Conservation (phyloP, 2,888 invertebrate genomes). For the Plagodis dolabraria region DNA sequence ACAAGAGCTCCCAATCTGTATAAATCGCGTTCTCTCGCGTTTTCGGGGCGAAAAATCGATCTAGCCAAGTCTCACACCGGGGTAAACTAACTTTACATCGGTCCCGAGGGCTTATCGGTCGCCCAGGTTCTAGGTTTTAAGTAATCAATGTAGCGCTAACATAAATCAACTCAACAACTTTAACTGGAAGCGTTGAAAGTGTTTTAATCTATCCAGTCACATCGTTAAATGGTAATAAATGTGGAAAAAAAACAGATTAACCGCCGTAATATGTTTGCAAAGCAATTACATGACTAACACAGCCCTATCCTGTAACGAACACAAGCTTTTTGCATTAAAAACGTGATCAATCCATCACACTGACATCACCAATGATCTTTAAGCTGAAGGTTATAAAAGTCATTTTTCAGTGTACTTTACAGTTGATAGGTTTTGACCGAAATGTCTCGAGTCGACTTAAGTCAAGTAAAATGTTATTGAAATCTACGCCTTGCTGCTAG, state of each 20-base stretch:
- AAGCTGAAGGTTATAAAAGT: conserved; percentile 6
- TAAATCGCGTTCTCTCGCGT: too few species aligned
- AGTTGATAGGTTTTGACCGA: conserved; percentile 9
- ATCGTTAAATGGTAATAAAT: conserved; percentile 44
- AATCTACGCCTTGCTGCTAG: conserved; percentile 30
- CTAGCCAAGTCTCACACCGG: too few species aligned
- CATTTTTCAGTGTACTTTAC: conserved; percentile 13
- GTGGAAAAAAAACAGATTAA: conserved; percentile 51
- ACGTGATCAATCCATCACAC: conserved; percentile 11
- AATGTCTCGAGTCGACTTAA: conserved; percentile 2
- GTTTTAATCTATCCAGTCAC: conserved; percentile 37
- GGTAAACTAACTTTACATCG: too few species aligned
- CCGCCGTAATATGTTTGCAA: conserved; percentile 54
- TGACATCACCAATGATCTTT: conserved; percentile 4
- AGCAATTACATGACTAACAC: conserved; percentile 63
- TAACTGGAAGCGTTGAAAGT: conserved; percentile 19
- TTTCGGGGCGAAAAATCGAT: too few species aligned
- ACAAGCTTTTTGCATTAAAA: conserved; percentile 38
- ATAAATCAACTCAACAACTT: too few species aligned
- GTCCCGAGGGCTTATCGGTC: too few species aligned
- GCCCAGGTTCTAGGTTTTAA: too few species aligned
- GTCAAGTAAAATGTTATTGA: conserved; percentile 15
- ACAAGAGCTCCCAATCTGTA: too few species aligned
- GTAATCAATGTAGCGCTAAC: too few species aligned
- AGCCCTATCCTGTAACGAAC: conserved; percentile 45